Conservation (phyloP, 2,797 vertebrate genomes). For the Pseudochromis fuscus region DNA sequence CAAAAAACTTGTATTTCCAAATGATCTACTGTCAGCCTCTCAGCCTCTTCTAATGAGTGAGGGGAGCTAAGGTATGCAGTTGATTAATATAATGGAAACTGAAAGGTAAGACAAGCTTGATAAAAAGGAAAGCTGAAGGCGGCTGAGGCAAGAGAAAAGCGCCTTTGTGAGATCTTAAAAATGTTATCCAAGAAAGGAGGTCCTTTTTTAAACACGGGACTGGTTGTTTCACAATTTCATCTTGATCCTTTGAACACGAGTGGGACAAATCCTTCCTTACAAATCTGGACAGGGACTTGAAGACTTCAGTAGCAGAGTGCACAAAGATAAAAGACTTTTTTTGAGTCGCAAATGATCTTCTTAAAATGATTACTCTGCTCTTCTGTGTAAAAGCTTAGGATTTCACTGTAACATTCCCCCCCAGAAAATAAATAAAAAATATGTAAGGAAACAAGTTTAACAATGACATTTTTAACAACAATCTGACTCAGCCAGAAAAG, state of each 20-base stretch:
- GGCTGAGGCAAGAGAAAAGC: constrained; percentile 59
- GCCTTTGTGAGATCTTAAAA: constrained; percentile 61
- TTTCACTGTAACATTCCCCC: constrained; percentile 36
- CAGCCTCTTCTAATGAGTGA: constrained; percentile 60
- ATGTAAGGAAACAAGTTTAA: constrained; percentile 35
- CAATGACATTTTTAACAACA: constrained; percentile 57
- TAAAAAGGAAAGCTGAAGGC: constrained; percentile 67
- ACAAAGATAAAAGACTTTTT: constrained; percentile 58
- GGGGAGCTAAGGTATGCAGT: constrained; percentile 62
- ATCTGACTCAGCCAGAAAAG: constrained; percentile 46
- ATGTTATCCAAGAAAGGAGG: constrained; percentile 68
- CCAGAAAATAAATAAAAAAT: constrained; percentile 27
- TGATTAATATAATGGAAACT: constrained; percentile 80
- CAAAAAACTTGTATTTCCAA: constrained; percentile 43
- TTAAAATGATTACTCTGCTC: constrained; percentile 61
- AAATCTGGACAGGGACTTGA: constrained; percentile 63
- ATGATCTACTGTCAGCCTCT: constrained; percentile 45
- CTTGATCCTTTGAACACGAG: constrained; percentile 66
- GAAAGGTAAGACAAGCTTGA: constrained; percentile 75
- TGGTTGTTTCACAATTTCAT: constrained; percentile 67
- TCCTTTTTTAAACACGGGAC: constrained; percentile 48
- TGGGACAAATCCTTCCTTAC: constrained; percentile 72
- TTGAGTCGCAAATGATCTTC: constrained; percentile 57
- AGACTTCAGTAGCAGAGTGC: constrained; percentile 46
- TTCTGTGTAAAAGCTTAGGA: constrained; percentile 41